Evolutionary conservation across 1,140 invertebrate genomes (phyloP), one percentile per base, ranked within the genome.

Genomic region (Drosophila ironensis): DNA sequence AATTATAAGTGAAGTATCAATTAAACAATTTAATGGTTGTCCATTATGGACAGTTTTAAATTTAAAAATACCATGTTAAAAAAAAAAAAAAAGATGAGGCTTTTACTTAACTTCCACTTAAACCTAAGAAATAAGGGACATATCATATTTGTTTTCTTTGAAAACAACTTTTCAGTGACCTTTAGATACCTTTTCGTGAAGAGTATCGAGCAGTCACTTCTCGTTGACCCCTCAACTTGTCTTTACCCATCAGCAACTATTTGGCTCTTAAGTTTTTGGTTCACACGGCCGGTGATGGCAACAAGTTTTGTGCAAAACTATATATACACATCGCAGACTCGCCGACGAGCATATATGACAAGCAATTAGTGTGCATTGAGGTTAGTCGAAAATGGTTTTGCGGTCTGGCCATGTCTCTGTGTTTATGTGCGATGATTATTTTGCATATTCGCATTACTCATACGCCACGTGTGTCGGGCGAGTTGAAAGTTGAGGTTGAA

Each of bases 301-400:
- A 81, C 76, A 42, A 82, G 77, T 82, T 82, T 84, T 78, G 42
- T 57, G 69, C 63, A 69, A 64, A 82, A 54, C 75, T 72, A 69
- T 64, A 72, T 44, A 66, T 24, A 38, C 12, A 63, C 22, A 56
- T 38, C 53, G 57, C 47, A 30, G 48, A 76, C 57, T 28, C 1
- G 12, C 54, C 14, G 59, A 81, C 60, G 80, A 17, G 19, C 52
- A 44, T 20, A 86, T 86, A 86, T 86, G 80, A 86, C 80, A 86
- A 86, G 80, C 80, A 86, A 86, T 86, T 86, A 86, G 80, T 86
- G 81, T 78, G 80, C 75, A 86, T 86, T 86, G 80, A 75, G 80
- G 80, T 86, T 86, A 86, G 64, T 86, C 63, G 74, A 72, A 84
- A 84, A 84, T 80, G 66, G 60, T 41, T 82, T 64, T 80, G 68